Base-by-base conservation (phyloP, 2,888 invertebrate genomes). In the Epistrophe eligans region DNA sequence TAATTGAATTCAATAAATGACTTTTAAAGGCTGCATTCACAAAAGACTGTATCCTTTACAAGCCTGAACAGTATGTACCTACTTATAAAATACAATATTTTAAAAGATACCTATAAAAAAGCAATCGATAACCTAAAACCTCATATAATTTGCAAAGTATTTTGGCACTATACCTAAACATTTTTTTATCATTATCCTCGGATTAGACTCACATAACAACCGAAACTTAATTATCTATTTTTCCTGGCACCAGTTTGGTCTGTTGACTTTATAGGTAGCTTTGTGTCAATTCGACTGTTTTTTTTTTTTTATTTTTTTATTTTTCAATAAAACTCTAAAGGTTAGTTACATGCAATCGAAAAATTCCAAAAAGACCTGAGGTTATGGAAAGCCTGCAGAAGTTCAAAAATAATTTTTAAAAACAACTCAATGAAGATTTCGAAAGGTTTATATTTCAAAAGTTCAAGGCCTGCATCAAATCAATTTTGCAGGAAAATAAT, bases 151-250 rank as follows among this genome's bases (percentile, higher is more conserved):
- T 62, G 24, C 24, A 38, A 28, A 64, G 64, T 74, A 66, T 55
- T 77, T 58, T 45, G 45, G 48, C 52, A 38, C 15, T 11, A n/a
- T 15, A n/a, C 48, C 38, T n/a, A 67, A 58, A 74, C 35, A 28
- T 13, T 67, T 24, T 58, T 74, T 66, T 73, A n/a, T 58, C 57
- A 58, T 67, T 80, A 70, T 17, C 28, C 48, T 72, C 55, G 38
- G 64, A 58, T 80, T 72, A 80, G 58, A 60, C 50, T 55, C 80
- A 32, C 45, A 80, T 72, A 77, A 73, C 72, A 73, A 77, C 72
- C 79, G 45, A 57, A 82, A 87, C 85, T 82, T 74, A 79, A 79
- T 82, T 87, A 82, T 82, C 85, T 87, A 79, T 82, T 82, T 87
- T 87, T 58, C 40, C 58, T 64, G 72, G 71, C 73, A 85, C 77